Percentiles rank a stretch among this genome's conserved stretches.
These are phyloP conservation scores for Ia io DNA, from an alignment of 2,113 vertebrate species.

Conservation along the genomic window DNA sequence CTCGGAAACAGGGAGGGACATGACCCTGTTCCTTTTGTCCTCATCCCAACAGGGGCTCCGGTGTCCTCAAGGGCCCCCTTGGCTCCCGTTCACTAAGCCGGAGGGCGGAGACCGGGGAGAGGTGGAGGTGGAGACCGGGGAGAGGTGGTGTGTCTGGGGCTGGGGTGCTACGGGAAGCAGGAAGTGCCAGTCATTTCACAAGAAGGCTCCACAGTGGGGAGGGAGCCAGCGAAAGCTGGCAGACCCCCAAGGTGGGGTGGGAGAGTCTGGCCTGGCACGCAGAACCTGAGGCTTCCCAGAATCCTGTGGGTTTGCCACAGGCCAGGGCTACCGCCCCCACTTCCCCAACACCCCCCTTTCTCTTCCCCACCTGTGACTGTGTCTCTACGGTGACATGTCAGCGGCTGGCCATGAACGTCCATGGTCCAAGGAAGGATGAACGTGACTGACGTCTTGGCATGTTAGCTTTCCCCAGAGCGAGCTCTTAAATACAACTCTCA, in stretches of 20 bases:
- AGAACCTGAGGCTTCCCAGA: slow-evolving; percentile 50
- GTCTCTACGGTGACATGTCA: not conserved
- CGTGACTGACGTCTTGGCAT: not conserved
- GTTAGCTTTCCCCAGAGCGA: not conserved
- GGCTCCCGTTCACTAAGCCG: not conserved
- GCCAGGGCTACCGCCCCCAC: not conserved
- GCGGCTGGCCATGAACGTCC: not conserved
- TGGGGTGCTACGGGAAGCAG: slow-evolving; percentile 68
- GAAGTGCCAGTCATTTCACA: slow-evolving; percentile 75
- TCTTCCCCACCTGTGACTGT: not conserved
- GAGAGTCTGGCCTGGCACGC: slow-evolving; percentile 62
- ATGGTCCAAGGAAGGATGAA: not conserved
- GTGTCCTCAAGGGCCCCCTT: slow-evolving; percentile 52
- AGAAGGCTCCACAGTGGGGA: slow-evolving; percentile 58
- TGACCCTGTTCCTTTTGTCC: not conserved
- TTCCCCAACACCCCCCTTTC: slow-evolving; percentile 12
- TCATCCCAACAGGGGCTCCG: slow-evolving; percentile 48
- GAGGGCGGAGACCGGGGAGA: slow-evolving; percentile 50
- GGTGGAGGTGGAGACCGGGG: slow-evolving; percentile 51
- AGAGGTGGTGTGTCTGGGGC: slow-evolving; percentile 57
- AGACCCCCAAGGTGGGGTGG: slow-evolving; percentile 70
- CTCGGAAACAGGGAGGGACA: not conserved
- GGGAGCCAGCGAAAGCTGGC: slow-evolving; percentile 68
- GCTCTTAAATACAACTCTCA: not conserved
- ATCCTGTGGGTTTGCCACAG: slow-evolving; percentile 26